These are phyloP conservation scores for Maconellicoccus hirsutus DNA, from an alignment of 1,140 invertebrate species.

Conservation along the genomic window DNA sequence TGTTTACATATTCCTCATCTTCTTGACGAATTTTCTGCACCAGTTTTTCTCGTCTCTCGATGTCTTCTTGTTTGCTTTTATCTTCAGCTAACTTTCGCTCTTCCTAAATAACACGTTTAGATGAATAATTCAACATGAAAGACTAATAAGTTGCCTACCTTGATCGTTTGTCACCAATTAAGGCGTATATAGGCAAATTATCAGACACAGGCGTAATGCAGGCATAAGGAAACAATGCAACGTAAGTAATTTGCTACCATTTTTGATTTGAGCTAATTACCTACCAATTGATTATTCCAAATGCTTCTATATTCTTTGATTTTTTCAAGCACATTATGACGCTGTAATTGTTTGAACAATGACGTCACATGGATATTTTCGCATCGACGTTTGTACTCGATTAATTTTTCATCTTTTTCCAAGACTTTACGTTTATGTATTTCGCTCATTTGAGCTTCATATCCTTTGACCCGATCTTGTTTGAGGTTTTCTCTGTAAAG, in stretches of 20 bases:
- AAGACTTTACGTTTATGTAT: neutral
- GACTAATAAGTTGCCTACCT: too few species aligned
- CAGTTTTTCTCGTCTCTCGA: neutral
- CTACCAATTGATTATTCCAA: neutral
- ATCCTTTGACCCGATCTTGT: neutral
- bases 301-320: neutral
- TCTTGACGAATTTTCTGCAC: neutral
- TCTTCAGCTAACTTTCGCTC: neutral
- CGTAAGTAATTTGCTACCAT: too few species aligned
- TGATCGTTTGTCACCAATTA: too few species aligned
- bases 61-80: neutral
- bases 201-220: too few species aligned
- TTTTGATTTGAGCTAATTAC: neutral
- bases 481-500: neutral
- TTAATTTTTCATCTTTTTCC: neutral
- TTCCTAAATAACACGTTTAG: neutral
- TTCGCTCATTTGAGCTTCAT: neutral
- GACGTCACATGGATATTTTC: neutral
- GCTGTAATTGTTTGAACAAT: neutral
- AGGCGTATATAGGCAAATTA: too few species aligned
- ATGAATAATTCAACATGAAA: too few species aligned
- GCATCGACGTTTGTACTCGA: neutral
- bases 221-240: too few species aligned
- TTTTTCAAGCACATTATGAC: neutral
- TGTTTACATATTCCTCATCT: neutral